phyloP scores from a whole-genome alignment of 1,140 invertebrate genomes.

The Psilanteris sp. region DNA sequence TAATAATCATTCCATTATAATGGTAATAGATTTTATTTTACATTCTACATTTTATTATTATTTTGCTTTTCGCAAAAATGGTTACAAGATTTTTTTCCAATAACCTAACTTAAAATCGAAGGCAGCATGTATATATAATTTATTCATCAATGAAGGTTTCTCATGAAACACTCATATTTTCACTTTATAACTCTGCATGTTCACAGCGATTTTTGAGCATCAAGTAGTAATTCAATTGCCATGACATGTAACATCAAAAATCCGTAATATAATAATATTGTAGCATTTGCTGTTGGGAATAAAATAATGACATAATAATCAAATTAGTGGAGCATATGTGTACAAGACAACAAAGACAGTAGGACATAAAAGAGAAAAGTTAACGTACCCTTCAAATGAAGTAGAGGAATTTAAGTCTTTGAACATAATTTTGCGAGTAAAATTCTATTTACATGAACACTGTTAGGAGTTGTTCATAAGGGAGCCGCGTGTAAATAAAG shows the following conservation, averaged over 20 bases:
- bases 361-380: not conserved
- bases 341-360: not conserved
- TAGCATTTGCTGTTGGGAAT: slow-evolving; percentile 5
- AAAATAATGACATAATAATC: slow-evolving; percentile 44
- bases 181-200: no score
- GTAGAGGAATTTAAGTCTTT: slow-evolving; percentile 48
- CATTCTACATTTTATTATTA: no score
- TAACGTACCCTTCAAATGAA: slow-evolving; percentile 29
- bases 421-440: slow-evolving; percentile 46
- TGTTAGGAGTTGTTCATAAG: slow-evolving; percentile 48
- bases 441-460: slow-evolving; percentile 54
- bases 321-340: slow-evolving; percentile 15
- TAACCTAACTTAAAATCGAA: no score
- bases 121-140: no score
- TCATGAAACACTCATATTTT: no score
- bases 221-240: slow-evolving; percentile 24
- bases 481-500: slow-evolving; percentile 24
- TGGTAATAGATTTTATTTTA: no score
- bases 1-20: no score
- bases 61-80: no score
- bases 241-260: slow-evolving; percentile 3
- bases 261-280: not conserved
- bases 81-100: no score
- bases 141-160: no score
- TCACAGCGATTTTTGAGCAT: not conserved